phyloP scores from a whole-genome alignment of 92 coral and sea anemone species.

The Porites rus region DNA sequence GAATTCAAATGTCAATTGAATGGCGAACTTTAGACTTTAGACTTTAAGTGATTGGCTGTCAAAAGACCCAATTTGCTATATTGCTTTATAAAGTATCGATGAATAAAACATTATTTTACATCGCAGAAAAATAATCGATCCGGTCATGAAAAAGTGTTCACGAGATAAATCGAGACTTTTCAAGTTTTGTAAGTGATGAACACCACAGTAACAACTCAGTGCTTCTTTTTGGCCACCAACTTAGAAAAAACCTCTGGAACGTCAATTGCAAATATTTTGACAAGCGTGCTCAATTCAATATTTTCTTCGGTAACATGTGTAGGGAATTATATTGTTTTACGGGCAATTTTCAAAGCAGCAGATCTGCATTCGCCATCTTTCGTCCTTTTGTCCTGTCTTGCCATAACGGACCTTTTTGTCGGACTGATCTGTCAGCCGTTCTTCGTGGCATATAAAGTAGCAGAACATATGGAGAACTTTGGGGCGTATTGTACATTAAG shows the following conservation, averaged over 20 bases:
- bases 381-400: slow-evolving; percentile 36
- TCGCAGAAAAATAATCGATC: too few relatives aligned
- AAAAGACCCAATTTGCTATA: too few relatives aligned
- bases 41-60: too few relatives aligned
- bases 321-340: slow-evolving; percentile 24
- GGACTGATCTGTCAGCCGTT: slow-evolving; percentile 52
- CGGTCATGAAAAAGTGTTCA: too few relatives aligned
- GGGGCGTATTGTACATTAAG: slow-evolving; percentile 28
- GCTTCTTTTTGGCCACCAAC: slow-evolving; percentile 4
- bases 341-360: slow-evolving; percentile 14
- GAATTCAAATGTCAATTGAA: too few relatives aligned
- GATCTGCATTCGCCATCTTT: slow-evolving; percentile 46
- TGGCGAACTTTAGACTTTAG: too few relatives aligned
- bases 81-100: too few relatives aligned
- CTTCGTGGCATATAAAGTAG: slow-evolving; percentile 45
- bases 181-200: background rate
- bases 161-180: too few relatives aligned
- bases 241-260: slow-evolving; percentile 2
- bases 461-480: slow-evolving; percentile 13
- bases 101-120: too few relatives aligned
- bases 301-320: slow-evolving; percentile 20
- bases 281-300: slow-evolving; percentile 27
- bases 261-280: background rate
- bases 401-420: slow-evolving; percentile 47
- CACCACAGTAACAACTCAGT: background rate